Conservation (phyloP, 2,797 vertebrate genomes). For the Danio choprae region DNA sequence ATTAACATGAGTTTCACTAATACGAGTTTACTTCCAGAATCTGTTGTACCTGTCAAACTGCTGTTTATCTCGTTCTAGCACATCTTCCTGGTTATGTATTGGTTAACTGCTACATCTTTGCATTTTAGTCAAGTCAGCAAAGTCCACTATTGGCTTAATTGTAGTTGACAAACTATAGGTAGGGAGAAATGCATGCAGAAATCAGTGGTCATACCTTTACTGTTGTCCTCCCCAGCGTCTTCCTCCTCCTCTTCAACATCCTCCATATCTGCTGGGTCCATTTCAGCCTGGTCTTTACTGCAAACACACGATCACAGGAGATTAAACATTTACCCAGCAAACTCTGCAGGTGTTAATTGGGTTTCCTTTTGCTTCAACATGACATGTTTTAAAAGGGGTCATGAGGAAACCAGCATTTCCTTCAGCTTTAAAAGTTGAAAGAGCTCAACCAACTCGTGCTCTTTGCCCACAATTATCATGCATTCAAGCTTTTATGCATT, state of each 20-base stretch:
- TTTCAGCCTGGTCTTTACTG: conserved; percentile 96
- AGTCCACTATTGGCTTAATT: neutral
- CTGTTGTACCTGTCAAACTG: too few species aligned
- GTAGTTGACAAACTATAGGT: neutral
- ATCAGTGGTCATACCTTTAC: conserved; percentile 84
- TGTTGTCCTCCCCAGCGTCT: conserved; percentile 94
- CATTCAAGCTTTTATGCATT: neutral
- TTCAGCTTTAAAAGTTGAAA: neutral
- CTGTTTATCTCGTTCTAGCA: too few species aligned
- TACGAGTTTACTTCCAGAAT: too few species aligned
- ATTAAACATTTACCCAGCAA: neutral
- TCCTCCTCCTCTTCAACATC: conserved; percentile 98
- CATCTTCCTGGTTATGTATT: too few species aligned
- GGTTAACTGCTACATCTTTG: too few species aligned
- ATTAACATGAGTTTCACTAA: too few species aligned
- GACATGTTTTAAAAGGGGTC: neutral
- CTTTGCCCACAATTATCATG: neutral
- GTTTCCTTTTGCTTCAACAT: neutral
- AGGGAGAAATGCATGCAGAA: neutral
- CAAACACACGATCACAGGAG: conserved; percentile 28
- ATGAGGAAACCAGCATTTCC: neutral
- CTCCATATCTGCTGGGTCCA: conserved; percentile 98
- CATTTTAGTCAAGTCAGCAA: neutral
- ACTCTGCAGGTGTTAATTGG: neutral
- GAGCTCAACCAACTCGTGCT: neutral